Evolutionary conservation across 92 coral and sea anemone genomes (phyloP), one percentile per base, ranked within the genome.

Genomic region (Porites cylindrica): DNA sequence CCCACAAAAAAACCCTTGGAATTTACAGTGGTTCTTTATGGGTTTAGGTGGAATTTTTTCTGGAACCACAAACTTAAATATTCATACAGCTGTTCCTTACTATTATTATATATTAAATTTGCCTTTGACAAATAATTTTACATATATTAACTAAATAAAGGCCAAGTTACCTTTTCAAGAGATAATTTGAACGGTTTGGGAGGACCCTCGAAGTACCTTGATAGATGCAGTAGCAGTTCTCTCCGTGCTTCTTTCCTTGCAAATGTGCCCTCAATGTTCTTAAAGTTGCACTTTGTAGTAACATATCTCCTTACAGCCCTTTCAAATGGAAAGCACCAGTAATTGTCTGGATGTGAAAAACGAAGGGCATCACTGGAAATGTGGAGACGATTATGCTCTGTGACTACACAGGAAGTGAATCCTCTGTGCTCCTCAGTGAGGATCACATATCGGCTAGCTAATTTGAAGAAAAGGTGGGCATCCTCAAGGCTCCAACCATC

Each of bases 301-400:
- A 88, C 82, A 71, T 88, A 88, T 16, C 87, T 18, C 67, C 70
- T 66, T 7, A 88, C 88, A 5, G 91, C 88, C 54, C 91, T 66
- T 69, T 88, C 91, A 82, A 88, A 88, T 2, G 67, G 1, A 65
- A 65, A 88, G 47, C 90, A 86, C 90, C 90, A 77, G 62, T 68
- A 86, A 10, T 86, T 86, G 20, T 86, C 90, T 6, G 90, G 90
- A 50, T 78, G 84, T 20, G 77, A 78, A 78, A 78, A 78, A 8
- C 72, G 70, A 4, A 14, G n/a, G 11, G 87, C 87, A 53, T 82
- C 87, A 23, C 62, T 9, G 2, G 87, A 10, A 70, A 72, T 72
- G 56, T 82, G 87, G 1, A n/a, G 26, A 13, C 72, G 79, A 38
- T 82, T 82, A 16, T 82, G 80, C 17, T 8, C 87, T 50, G 87